Conservation (phyloP, 2,888 invertebrate genomes). For the Orchesella flavescens region DNA sequence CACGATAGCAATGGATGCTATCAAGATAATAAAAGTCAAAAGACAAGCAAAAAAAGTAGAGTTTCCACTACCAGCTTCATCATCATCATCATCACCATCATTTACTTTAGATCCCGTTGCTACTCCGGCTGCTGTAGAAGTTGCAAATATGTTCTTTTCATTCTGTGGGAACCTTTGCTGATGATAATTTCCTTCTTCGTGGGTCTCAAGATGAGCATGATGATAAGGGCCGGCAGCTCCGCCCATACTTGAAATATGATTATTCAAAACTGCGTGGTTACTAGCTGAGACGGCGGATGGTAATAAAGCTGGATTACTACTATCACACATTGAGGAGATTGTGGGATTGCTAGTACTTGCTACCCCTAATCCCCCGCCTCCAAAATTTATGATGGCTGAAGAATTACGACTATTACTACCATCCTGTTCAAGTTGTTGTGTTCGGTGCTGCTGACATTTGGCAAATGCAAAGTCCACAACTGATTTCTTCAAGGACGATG, state of each 20-base stretch:
- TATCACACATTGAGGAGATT: conserved; percentile 62
- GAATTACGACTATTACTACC: conserved; percentile 28
- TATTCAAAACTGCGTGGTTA: conserved; percentile 57
- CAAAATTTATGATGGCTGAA: conserved; percentile 46
- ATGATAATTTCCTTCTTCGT: conserved; percentile 62
- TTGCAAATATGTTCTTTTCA: conserved; percentile 42
- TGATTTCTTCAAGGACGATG: conserved; percentile 81
- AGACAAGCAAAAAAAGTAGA: conserved; percentile 51
- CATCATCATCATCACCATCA: conserved; percentile 4
- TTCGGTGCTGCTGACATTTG: conserved; percentile 57
- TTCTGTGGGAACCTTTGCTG: conserved; percentile 58
- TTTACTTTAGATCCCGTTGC: conserved; percentile 46
- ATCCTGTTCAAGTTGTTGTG: conserved; percentile 27
- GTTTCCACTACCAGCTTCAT: conserved; percentile 35
- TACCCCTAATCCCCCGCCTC: too few species aligned
- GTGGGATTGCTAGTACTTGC: conserved; percentile 48
- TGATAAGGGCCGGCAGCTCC: conserved; percentile 61
- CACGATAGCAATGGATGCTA: conserved; percentile 40
- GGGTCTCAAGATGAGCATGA: conserved; percentile 62
- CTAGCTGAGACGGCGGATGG: conserved; percentile 38
- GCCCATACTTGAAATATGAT: conserved; percentile 68
- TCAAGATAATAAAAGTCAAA: conserved; percentile 46
- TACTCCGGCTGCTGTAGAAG: conserved; percentile 39
- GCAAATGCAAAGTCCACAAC: conserved; percentile 79
- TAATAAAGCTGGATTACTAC: conserved; percentile 43